Percentiles rank a stretch among this genome's conserved stretches.
These are phyloP conservation scores for Spondyliosoma cantharus DNA, from an alignment of 2,797 vertebrate genomes.

Conservation along the genomic window DNA sequence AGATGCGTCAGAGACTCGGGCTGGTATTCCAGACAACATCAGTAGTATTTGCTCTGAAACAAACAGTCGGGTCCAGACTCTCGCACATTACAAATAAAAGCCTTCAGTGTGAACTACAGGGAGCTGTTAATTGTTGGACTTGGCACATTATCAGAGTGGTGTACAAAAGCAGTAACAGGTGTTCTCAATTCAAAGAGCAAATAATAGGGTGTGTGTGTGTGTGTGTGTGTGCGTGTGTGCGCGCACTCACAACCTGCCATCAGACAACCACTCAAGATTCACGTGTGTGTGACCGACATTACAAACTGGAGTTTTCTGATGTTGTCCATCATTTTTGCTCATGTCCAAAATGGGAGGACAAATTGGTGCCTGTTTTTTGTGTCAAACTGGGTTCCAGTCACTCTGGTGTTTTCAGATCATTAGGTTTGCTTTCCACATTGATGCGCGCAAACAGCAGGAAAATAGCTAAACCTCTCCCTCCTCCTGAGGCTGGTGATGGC, in stretches of 20 bases:
- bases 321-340: constrained; percentile 12
- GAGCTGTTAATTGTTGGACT: constrained; percentile 27
- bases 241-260: constrained; percentile 24
- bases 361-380: background rate
- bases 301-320: constrained; percentile 8
- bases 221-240: background rate
- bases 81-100: background rate
- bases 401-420: background rate
- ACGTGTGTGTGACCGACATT: constrained; percentile 12
- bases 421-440: background rate
- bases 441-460: constrained; percentile 4
- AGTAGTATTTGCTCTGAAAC: constrained; percentile 14
- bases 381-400: background rate
- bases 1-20: constrained; percentile 4
- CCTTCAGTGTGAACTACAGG: constrained; percentile 19
- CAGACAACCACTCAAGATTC: constrained; percentile 5
- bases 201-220: constrained; percentile 18
- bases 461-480: background rate
- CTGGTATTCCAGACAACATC: constrained; percentile 3
- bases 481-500: background rate
- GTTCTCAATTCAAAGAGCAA: constrained; percentile 38
- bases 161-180: constrained; percentile 33
- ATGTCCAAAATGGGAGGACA: background rate
- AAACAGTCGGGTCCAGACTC: background rate
- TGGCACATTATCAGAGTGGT: constrained; percentile 9